A percentile compares a stretch with the other conserved stretches of the same genome.
phyloP scores from a whole-genome alignment of 1,140 invertebrate species.

The Pteromalus puparum region DNA sequence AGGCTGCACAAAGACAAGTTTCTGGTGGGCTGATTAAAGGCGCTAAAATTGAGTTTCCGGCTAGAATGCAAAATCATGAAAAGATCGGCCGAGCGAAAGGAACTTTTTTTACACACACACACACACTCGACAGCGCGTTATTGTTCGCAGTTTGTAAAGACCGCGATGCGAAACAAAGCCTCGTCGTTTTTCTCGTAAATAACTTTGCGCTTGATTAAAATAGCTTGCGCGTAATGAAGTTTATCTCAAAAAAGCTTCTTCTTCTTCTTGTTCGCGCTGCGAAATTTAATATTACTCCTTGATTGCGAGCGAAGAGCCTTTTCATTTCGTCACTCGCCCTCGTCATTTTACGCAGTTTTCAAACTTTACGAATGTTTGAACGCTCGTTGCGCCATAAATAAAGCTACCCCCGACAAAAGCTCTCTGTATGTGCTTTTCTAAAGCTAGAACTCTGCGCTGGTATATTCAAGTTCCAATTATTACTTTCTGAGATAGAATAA shows the following conservation, averaged over 20 bases:
- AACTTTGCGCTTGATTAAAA: constrained; percentile 7
- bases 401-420: no score
- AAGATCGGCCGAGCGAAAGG: no score
- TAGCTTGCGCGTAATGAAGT: neutral
- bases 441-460: no score
- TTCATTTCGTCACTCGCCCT: neutral
- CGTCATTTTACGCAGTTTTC: neutral
- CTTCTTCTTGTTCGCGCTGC: no score
- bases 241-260: no score
- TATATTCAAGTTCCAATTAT: neutral
- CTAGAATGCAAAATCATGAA: no score
- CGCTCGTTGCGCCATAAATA: neutral
- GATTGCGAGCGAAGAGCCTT: no score
- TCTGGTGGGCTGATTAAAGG: neutral
- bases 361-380: neutral
- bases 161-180: neutral
- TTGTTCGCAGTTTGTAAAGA: neutral
- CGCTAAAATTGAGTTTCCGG: no score
- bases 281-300: no score
- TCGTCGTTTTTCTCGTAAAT: neutral
- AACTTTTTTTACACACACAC: neutral
- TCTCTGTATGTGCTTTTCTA: neutral
- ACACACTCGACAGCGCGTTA: neutral
- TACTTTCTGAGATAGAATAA: neutral
- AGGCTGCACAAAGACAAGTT: no score